Conservation (phyloP, 2,797 vertebrate species). For the Clarias fuscus region DNA sequence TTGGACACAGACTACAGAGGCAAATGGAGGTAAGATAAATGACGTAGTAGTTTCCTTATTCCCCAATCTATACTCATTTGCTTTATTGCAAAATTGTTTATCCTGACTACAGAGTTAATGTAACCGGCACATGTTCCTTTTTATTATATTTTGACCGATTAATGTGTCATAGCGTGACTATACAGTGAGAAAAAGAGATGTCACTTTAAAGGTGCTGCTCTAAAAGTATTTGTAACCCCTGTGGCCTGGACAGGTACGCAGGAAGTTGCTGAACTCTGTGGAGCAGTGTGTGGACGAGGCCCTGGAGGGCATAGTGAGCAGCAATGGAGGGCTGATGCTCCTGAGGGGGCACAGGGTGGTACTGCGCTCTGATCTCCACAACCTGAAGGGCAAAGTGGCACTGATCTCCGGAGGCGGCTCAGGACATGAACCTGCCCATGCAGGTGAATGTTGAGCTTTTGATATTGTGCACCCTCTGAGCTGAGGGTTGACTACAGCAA, state of each 20-base stretch:
- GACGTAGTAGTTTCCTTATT: neutral
- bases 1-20: neutral
- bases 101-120: neutral
- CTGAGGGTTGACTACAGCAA: neutral
- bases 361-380: slow-evolving; percentile 77
- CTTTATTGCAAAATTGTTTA: neutral
- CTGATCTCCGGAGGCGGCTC: slow-evolving; percentile 91
- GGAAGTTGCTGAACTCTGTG: slow-evolving; percentile 83
- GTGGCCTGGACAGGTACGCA: slow-evolving; percentile 68
- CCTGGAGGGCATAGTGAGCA: slow-evolving; percentile 79
- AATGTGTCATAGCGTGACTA: neutral
- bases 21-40: slow-evolving; percentile 19
- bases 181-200: neutral
- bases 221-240: neutral
- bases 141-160: too few relatives aligned
- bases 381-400: slow-evolving; percentile 81
- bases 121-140: neutral
- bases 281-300: slow-evolving; percentile 85
- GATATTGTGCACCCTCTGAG: neutral
- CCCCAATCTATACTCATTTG: neutral
- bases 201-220: neutral
- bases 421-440: slow-evolving; percentile 92
- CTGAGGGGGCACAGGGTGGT: slow-evolving; percentile 84
- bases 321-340: slow-evolving; percentile 68
- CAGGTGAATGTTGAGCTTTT: slow-evolving; percentile 70